phyloP scores from a whole-genome alignment of 2,888 invertebrate species.

The Colostygia pectinataria region DNA sequence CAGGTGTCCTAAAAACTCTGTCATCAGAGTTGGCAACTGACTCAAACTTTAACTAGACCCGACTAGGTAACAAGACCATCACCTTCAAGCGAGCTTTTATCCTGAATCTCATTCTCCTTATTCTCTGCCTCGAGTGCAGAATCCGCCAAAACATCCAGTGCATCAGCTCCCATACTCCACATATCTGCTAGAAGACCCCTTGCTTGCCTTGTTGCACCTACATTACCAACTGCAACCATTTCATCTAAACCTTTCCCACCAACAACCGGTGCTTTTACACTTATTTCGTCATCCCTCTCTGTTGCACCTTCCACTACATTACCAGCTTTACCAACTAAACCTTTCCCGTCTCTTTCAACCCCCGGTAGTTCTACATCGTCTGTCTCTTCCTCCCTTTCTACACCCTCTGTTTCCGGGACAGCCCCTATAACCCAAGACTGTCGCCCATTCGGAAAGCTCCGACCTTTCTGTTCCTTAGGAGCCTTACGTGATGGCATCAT shows the following conservation, averaged over 20 bases:
- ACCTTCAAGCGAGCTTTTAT: conserved; percentile 68
- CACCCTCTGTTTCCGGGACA: background rate
- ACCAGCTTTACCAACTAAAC: background rate
- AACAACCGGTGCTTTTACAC: background rate
- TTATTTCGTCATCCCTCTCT: background rate
- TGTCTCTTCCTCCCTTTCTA: background rate
- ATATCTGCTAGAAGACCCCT: conserved; percentile 56
- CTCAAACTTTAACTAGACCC: too few species aligned
- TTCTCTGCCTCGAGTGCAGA: conserved; percentile 64
- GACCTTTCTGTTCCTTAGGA: conserved; percentile 66
- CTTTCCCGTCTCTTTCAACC: background rate
- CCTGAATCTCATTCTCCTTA: conserved; percentile 61
- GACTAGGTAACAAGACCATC: conserved; percentile 50
- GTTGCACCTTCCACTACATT: background rate
- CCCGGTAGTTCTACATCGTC: background rate
- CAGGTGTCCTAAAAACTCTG: too few species aligned
- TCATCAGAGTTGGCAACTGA: too few species aligned
- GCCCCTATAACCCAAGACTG: conserved; percentile 68
- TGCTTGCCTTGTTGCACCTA: conserved; percentile 27
- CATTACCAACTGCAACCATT: background rate
- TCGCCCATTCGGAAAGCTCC: conserved; percentile 51
- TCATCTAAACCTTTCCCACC: background rate
- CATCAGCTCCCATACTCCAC: conserved; percentile 62
- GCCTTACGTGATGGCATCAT: conserved; percentile 51
- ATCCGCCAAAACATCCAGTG: conserved; percentile 63